Conservation (phyloP, 2,888 invertebrate genomes). For the Epiblema foenella region DNA sequence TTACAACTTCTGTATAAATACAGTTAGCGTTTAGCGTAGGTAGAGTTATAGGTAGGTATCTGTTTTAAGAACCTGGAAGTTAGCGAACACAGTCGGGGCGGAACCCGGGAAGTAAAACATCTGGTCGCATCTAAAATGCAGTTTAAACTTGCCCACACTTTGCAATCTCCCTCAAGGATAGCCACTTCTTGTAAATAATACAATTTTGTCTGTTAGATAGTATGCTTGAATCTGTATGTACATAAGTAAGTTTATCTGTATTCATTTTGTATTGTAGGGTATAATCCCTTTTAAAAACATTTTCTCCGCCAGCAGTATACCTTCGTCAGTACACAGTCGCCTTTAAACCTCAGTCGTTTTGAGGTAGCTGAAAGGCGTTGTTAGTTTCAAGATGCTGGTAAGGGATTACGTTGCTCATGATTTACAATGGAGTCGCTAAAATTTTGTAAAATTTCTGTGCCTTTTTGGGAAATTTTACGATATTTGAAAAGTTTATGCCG, state of each 20-base stretch:
- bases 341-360: conserved; percentile 36
- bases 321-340: not conserved
- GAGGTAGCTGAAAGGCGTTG: conserved; percentile 18
- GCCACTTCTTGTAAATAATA: conserved; percentile 25
- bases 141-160: conserved; percentile 45
- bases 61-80: conserved; percentile 40
- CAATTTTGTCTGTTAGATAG: not conserved
- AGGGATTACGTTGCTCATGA: conserved; percentile 16
- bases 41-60: not conserved
- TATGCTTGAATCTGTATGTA: not conserved
- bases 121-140: conserved; percentile 46
- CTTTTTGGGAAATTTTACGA: too few species aligned
- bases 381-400: conserved; percentile 21
- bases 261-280: conserved; percentile 3
- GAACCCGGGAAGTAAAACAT: conserved; percentile 39
- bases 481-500: not conserved
- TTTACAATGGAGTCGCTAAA: conserved; percentile 1
- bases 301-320: conserved; percentile 14
- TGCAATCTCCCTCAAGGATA: conserved; percentile 44
- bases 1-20: conserved; percentile 37
- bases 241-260: not conserved
- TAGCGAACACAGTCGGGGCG: conserved; percentile 41
- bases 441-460: not conserved
- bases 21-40: not conserved
- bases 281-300: conserved; percentile 25